These are phyloP conservation scores for Masticophis lateralis DNA, from an alignment of 2,797 vertebrate species.

Conservation along the genomic window DNA sequence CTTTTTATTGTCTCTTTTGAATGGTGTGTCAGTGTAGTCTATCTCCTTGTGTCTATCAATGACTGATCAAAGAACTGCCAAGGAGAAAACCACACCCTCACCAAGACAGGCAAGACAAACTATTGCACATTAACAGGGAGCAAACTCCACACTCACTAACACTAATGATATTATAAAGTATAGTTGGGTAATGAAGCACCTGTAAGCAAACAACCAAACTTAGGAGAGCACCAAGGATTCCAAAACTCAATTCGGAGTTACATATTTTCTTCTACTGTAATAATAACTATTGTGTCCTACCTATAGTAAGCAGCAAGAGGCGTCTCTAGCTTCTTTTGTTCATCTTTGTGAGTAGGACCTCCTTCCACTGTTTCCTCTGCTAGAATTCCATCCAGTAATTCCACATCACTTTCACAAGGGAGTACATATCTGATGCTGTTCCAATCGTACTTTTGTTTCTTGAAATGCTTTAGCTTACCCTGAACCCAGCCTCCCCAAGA, in stretches of 20 bases:
- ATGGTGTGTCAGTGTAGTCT: not conserved
- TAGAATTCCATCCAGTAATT: conserved; percentile 51
- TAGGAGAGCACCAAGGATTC: not conserved
- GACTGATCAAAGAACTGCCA: not conserved
- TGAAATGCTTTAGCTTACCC: conserved; percentile 48
- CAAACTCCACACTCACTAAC: not conserved
- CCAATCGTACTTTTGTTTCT: conserved; percentile 63
- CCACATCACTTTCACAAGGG: conserved; percentile 46
- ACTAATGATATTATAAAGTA: not conserved
- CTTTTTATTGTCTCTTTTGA: not conserved
- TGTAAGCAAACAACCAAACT: not conserved
- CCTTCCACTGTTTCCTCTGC: conserved; percentile 27
- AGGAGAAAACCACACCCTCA: not conserved
- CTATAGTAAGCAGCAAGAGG: conserved; percentile 67
- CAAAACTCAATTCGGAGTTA: not conserved
- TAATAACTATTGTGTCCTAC: conserved; percentile 40
- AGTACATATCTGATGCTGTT: conserved; percentile 62
- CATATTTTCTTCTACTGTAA: not conserved
- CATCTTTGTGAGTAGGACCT: not conserved
- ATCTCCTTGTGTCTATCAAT: not conserved
- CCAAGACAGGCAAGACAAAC: not conserved
- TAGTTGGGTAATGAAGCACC: not conserved
- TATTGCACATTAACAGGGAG: not conserved
- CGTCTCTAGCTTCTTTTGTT: conserved; percentile 50
- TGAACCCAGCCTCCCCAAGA: conserved; percentile 37